phyloP scores from a whole-genome alignment of 2,113 vertebrate genomes.

The Propithecus coquereli region DNA sequence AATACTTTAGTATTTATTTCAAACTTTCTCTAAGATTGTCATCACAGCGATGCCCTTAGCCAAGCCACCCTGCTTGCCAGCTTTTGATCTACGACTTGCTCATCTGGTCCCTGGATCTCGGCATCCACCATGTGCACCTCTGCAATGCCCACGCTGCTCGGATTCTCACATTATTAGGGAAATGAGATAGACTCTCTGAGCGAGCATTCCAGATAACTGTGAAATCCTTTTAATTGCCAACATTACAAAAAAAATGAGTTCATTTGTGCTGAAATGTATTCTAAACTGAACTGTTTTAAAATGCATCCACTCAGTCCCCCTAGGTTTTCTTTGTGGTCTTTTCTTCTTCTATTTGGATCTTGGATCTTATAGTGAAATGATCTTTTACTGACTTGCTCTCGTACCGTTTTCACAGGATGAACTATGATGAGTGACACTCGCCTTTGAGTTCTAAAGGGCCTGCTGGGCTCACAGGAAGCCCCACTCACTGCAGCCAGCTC shows the following conservation, averaged over 20 bases:
- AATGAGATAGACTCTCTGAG: neutral
- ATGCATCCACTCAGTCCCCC: rapidly evolving
- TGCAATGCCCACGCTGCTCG: rapidly evolving
- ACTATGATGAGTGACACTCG: neutral
- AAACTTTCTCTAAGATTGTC: neutral
- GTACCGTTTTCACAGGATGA: neutral
- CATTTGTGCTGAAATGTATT: neutral
- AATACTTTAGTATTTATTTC: neutral
- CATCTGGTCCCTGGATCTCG: neutral
- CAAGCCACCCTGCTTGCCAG: neutral
- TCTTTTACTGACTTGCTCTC: neutral
- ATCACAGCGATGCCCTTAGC: neutral
- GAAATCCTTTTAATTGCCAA: neutral
- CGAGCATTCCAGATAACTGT: neutral
- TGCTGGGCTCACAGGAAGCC: neutral
- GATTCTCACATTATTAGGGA: neutral
- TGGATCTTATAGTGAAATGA: neutral
- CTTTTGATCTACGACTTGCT: neutral
- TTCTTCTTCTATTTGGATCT: neutral
- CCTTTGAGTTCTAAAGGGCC: neutral
- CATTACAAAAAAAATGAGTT: neutral
- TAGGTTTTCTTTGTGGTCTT: neutral
- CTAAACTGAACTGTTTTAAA: neutral
- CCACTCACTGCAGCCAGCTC: neutral
- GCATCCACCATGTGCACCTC: rapidly evolving